phyloP scores from a whole-genome alignment of 2,888 invertebrate genomes.

The Aporophyla nigra region DNA sequence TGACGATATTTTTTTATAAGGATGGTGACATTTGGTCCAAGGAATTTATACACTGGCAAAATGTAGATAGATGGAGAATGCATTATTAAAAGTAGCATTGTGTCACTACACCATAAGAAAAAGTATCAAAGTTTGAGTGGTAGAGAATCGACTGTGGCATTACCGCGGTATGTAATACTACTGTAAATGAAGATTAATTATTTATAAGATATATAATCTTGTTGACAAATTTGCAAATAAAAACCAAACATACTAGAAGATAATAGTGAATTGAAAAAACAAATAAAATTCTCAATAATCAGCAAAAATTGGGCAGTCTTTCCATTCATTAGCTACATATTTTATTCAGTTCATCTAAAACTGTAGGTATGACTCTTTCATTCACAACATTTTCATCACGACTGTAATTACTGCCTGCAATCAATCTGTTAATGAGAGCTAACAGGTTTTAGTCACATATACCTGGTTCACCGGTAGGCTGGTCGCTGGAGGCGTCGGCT shows the following conservation, averaged over 20 bases:
- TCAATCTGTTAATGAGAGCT: constrained; percentile 72
- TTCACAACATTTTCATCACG: not conserved
- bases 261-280: not conserved
- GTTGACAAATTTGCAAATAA: not conserved
- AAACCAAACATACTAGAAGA: not conserved
- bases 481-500: constrained; percentile 64
- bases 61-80: not conserved
- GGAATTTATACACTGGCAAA: not conserved
- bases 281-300: not conserved
- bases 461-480: constrained; percentile 60
- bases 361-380: not conserved
- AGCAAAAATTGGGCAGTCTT: not conserved
- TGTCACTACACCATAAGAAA: not conserved
- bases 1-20: not conserved
- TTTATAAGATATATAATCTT: no score
- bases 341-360: not conserved
- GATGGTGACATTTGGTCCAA: constrained; percentile 7
- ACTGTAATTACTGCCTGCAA: constrained; percentile 42
- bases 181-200: not conserved
- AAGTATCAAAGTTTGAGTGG: no score
- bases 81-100: constrained; percentile 6
- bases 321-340: not conserved
- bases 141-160: no score
- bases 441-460: constrained; percentile 76
- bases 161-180: no score